Percentiles rank a stretch among this genome's conserved stretches.
phyloP scores from a whole-genome alignment of 2,888 invertebrate genomes.

The Brachypterus glaber region DNA sequence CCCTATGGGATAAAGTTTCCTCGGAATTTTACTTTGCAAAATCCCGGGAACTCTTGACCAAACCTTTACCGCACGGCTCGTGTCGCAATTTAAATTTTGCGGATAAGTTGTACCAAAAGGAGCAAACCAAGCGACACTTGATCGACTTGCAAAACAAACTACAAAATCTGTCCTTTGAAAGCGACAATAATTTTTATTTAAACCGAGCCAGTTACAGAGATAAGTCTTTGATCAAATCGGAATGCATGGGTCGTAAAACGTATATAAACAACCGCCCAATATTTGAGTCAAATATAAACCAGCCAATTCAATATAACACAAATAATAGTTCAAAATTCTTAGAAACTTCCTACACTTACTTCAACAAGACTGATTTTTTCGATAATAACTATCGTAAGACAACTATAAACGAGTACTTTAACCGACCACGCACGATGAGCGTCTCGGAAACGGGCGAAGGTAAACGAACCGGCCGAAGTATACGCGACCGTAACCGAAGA shows the following conservation, averaged over 20 bases:
- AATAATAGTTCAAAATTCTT: slow-evolving; percentile 28
- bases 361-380: slow-evolving; percentile 27
- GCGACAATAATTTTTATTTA: slow-evolving; percentile 27
- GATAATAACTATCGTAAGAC: slow-evolving; percentile 4
- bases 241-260: slow-evolving; percentile 39
- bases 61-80: slow-evolving; percentile 43
- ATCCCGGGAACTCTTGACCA: slow-evolving; percentile 57
- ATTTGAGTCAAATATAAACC: slow-evolving; percentile 22
- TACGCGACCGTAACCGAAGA: slow-evolving; percentile 46
- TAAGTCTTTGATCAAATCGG: slow-evolving; percentile 39
- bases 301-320: slow-evolving; percentile 17
- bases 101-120: slow-evolving; percentile 21
- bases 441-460: slow-evolving; percentile 27
- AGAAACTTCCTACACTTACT: slow-evolving; percentile 33
- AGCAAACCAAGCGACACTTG: slow-evolving; percentile 15
- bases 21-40: slow-evolving; percentile 66
- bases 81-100: slow-evolving; percentile 35
- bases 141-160: slow-evolving; percentile 27
- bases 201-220: slow-evolving; percentile 30
- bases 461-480: slow-evolving; percentile 38
- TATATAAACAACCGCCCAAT: slow-evolving; percentile 30
- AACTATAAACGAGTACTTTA: slow-evolving; percentile 14
- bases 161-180: slow-evolving; percentile 32
- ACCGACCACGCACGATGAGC: slow-evolving; percentile 29
- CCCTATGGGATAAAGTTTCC: slow-evolving; percentile 63